Evolutionary conservation across 2,888 invertebrate species (phyloP), one percentile per base, ranked within the genome.

Genomic region (Hirtodrosophila alboralis): DNA sequence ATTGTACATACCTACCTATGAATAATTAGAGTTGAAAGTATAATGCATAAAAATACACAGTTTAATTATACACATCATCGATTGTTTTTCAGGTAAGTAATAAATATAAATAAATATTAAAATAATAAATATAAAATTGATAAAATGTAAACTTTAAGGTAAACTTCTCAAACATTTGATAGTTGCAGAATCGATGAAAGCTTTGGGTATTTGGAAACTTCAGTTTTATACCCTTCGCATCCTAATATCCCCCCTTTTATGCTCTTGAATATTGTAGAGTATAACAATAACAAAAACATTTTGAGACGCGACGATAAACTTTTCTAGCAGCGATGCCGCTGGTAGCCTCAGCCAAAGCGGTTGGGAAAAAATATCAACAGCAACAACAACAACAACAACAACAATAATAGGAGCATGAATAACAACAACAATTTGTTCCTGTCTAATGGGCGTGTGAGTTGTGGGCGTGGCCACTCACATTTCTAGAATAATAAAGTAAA

Each of bases 251-350:
- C 34, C 34, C n/a, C 1, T 27, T 4, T 8, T 0, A 30, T 13
- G 9, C 1, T 2, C 4, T 21, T 14, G 18, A 3, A 18, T 7
- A 10, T 1, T 30, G 33, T 30, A 26, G 51, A 47, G 37, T 34
- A 65, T 52, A 6, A 45, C 26, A 57, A 56, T 41, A 64, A 47
- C 65, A 53, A 64, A 66, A 59, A 48, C 52, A 58, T 57, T 64
- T 45, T 34, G 31, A 52, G 68, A 54, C 49, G 45, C 49, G 44
- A 56, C 44, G 51, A 53, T 56, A 57, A 68, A 68, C 31, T 62
- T 68, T 66, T 34, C 40, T 8, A 47, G 54, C 18, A 30, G 59
- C 58, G 10, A 37, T n/a, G 63, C 40, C 45, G 23, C 12, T 5
- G 18, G 18, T 18, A 3, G 18, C 16, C 13, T 28, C 31, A 49